Conservation (phyloP, 2,888 invertebrate genomes). For the Tortricodes alternella region DNA sequence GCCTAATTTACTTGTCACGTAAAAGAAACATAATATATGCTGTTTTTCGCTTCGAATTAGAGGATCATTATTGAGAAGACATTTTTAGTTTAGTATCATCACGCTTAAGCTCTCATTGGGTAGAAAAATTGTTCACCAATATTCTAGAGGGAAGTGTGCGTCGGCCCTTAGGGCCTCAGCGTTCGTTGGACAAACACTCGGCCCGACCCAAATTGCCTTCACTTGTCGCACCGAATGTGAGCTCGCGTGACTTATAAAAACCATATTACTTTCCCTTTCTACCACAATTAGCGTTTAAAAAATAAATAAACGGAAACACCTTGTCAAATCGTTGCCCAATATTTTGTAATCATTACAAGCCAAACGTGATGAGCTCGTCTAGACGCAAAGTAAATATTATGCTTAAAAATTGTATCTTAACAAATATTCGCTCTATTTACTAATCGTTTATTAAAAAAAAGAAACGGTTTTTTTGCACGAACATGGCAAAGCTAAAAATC, state of each 20-base stretch:
- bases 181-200: constrained; percentile 57
- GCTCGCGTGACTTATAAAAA: constrained; percentile 59
- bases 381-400: constrained; percentile 14
- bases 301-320: not conserved
- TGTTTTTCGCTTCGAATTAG: too few relatives aligned
- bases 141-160: constrained; percentile 38
- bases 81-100: too few relatives aligned
- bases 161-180: constrained; percentile 34
- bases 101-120: not conserved
- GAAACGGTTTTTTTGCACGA: not conserved
- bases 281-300: constrained; percentile 46
- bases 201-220: constrained; percentile 61
- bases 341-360: not conserved
- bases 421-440: constrained; percentile 12
- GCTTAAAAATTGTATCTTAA: constrained; percentile 6
- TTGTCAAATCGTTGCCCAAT: not conserved
- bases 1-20: too few relatives aligned
- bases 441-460: constrained; percentile 14
- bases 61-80: not conserved
- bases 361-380: constrained; percentile 3
- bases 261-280: constrained; percentile 52
- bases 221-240: constrained; percentile 52
- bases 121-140: not conserved
- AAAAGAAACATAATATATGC: too few relatives aligned
- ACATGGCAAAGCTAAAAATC: too few relatives aligned